Base-by-base conservation (phyloP, 2,888 invertebrate genomes). In the Tethea ocularis region DNA sequence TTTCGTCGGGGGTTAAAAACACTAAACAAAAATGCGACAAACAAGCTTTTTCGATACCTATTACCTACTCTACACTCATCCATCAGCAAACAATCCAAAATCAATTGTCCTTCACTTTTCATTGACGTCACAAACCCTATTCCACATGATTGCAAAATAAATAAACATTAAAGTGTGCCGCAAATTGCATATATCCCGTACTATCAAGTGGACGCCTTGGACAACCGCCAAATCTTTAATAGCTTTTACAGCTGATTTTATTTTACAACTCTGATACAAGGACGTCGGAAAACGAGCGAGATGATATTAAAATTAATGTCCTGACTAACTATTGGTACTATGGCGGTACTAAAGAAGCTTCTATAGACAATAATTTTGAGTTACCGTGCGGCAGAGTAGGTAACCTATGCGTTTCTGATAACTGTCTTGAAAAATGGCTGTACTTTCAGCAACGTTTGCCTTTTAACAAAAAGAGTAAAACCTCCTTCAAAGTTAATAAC, bases 191-290 rank as follows among this genome's bases (percentile, higher is more conserved):
- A 46, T 46, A 46, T 46, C 46, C 17, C 46, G 20, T 20, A 54
- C 54, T 17, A 20, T 54, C 33, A 13, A 54, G 54, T 20, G 22
- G 17, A 46, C 46, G 46, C 17, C 3, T 22, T 54, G 54, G 54
- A 17, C 6, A 13, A 20, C 5, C 13, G 58, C 58, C 58, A 58
- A 54, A 20, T 38, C 52, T 54, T 54, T 54, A 46, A 58, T 54
- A 57, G 57, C 57, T 51, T 54, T 33, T 54, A 58, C 54, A 56
- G 51, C 58, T 51, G 46, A 46, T 58, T 58, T 58, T 58, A 58
- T 58, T 33, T 54, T 36, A 58, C 54, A 29, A 52, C 54, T 54
- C 36, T 15, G 33, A 13, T 5, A 41, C 54, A 54, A 58, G 54
- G 54, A 54, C 54, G 46, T 11, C 20, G 17, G 46, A 20, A 20